phyloP scores from a whole-genome alignment of 2,888 invertebrate species.

The Salpingus planirostris region DNA sequence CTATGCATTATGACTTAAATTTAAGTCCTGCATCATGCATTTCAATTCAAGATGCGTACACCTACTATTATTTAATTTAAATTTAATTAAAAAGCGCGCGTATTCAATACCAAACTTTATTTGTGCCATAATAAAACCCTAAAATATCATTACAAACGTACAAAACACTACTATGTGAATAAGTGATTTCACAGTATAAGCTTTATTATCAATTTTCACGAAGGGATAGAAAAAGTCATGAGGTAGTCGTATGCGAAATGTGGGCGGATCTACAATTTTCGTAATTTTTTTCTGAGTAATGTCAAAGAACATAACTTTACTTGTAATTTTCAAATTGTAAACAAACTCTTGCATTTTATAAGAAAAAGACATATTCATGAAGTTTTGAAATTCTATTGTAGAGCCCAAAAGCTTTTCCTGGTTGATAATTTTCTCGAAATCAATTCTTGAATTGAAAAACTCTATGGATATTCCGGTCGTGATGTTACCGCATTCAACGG shows the following conservation, averaged over 20 bases:
- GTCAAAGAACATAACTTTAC: conserved; percentile 39
- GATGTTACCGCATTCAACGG: conserved; percentile 36
- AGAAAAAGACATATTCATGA: conserved; percentile 16
- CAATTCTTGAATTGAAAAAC: conserved; percentile 42
- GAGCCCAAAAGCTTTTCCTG: conserved; percentile 36
- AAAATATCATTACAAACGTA: no score
- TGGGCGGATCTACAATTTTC: conserved; percentile 47
- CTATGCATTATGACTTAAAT: no score
- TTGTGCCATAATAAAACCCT: no score
- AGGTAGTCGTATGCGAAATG: conserved; percentile 48
- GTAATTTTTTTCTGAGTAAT: conserved; percentile 42
- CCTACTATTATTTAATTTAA: no score
- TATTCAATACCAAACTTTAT: no score
- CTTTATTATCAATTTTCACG: conserved; percentile 28
- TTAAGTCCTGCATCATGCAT: no score
- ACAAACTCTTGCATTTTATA: conserved; percentile 6
- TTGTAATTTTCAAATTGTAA: conserved; percentile 16
- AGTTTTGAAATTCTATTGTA: conserved; percentile 22
- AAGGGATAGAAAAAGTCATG: conserved; percentile 59
- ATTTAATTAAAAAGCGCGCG: no score
- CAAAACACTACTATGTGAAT: neutral
- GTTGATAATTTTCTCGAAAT: conserved; percentile 27
- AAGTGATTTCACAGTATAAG: neutral
- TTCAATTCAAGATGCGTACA: no score
- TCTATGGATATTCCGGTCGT: conserved; percentile 35